Percentiles rank a stretch among this genome's conserved stretches.
These are phyloP conservation scores for Oceanodroma tethys DNA, from an alignment of 2,113 vertebrate species.

Conservation along the genomic window DNA sequence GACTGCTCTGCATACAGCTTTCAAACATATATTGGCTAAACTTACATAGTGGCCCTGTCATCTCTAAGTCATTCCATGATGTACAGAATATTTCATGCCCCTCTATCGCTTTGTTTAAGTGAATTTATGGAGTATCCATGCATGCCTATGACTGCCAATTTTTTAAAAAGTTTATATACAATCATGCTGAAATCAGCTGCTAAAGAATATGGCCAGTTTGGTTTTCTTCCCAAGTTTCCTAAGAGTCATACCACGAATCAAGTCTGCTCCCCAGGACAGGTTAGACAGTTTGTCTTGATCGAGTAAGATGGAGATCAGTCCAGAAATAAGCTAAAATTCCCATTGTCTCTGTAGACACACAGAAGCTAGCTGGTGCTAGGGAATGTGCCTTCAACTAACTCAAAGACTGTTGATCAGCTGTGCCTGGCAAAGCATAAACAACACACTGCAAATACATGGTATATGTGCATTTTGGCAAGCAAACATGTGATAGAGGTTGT, in stretches of 20 bases:
- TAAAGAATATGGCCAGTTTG: not conserved
- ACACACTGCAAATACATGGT: not conserved
- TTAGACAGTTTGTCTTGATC: not conserved
- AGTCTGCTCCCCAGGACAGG: not conserved
- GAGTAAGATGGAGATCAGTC: not conserved
- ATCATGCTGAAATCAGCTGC: not conserved
- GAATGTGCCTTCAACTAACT: not conserved
- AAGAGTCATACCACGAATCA: not conserved
- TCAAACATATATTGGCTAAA: not conserved
- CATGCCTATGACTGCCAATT: not conserved
- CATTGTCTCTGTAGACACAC: not conserved
- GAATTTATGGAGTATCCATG: not conserved
- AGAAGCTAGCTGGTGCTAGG: not conserved
- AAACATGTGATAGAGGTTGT: not conserved
- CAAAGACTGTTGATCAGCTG: not conserved
- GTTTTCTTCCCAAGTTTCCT: not conserved
- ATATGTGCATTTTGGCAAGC: not conserved
- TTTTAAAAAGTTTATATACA: not conserved
- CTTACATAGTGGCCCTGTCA: not conserved
- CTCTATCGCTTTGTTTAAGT: not conserved
- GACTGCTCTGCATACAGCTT: not conserved
- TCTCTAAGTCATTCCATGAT: not conserved
- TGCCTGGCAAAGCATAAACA: not conserved
- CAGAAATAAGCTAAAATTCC: not conserved
- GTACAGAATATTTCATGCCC: not conserved